Conservation (phyloP, 2,797 vertebrate species). For the Ptychobarbus kaznakovi region DNA sequence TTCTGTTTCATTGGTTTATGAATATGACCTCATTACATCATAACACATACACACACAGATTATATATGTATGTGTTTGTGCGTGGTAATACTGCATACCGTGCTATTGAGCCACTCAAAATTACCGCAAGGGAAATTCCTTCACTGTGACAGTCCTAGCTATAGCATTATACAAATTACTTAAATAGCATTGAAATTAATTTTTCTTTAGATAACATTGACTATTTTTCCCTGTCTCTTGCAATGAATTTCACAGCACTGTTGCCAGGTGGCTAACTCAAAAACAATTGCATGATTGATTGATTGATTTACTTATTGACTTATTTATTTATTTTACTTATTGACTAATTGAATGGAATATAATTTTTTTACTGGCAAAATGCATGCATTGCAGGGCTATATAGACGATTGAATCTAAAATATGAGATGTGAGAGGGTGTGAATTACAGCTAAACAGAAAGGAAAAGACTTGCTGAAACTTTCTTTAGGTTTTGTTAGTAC, state of each 20-base stretch:
- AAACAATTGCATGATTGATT: neutral
- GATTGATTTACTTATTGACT: too few relatives aligned
- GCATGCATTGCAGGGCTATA: neutral
- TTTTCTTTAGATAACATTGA: too few relatives aligned
- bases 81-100: too few relatives aligned
- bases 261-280: neutral
- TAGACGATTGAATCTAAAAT: neutral
- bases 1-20: too few relatives aligned
- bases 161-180: too few relatives aligned
- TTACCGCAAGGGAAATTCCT: too few relatives aligned
- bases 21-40: too few relatives aligned
- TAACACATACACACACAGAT: too few relatives aligned
- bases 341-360: neutral
- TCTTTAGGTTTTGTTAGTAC: conserved; percentile 55
- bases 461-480: conserved; percentile 41
- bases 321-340: neutral
- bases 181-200: too few relatives aligned
- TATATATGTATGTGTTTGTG: too few relatives aligned
- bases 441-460: conserved; percentile 23
- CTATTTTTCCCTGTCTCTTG: neutral
- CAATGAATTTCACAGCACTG: neutral
- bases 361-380: neutral
- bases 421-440: conserved; percentile 5
- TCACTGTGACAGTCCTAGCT: too few relatives aligned
- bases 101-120: too few relatives aligned